Conservation (phyloP, 2,888 invertebrate genomes). For the Drosophila siamana region DNA sequence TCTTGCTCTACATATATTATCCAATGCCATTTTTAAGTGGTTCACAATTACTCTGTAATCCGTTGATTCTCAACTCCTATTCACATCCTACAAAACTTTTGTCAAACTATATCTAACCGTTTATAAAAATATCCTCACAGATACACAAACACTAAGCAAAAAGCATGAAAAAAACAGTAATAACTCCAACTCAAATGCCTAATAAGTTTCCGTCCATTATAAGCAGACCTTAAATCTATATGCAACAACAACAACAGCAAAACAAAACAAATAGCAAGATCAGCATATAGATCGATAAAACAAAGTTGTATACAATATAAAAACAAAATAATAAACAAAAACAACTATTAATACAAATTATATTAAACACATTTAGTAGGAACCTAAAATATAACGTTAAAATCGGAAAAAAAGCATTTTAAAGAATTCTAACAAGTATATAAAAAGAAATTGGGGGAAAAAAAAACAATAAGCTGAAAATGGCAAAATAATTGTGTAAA, state of each 20-base stretch:
- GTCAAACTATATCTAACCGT: constrained; percentile 40
- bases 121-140: constrained; percentile 61
- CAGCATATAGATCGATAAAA: constrained; percentile 58
- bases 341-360: constrained; percentile 39
- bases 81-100: constrained; percentile 34
- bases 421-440: constrained; percentile 77
- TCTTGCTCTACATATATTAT: constrained; percentile 12
- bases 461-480: constrained; percentile 70
- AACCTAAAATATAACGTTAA: constrained; percentile 56
- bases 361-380: constrained; percentile 68
- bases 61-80: constrained; percentile 32
- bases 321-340: constrained; percentile 34
- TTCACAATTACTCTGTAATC: constrained; percentile 38
- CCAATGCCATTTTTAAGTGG: constrained; percentile 17
- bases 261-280: constrained; percentile 33
- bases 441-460: constrained; percentile 60
- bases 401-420: constrained; percentile 71
- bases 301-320: constrained; percentile 54
- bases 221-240: constrained; percentile 85
- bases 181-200: constrained; percentile 78
- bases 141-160: constrained; percentile 42
- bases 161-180: constrained; percentile 29
- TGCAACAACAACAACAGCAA: constrained; percentile 61
- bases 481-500: constrained; percentile 57
- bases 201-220: constrained; percentile 86